Conservation (phyloP, 2,113 vertebrate genomes). For the Tamias sibiricus region DNA sequence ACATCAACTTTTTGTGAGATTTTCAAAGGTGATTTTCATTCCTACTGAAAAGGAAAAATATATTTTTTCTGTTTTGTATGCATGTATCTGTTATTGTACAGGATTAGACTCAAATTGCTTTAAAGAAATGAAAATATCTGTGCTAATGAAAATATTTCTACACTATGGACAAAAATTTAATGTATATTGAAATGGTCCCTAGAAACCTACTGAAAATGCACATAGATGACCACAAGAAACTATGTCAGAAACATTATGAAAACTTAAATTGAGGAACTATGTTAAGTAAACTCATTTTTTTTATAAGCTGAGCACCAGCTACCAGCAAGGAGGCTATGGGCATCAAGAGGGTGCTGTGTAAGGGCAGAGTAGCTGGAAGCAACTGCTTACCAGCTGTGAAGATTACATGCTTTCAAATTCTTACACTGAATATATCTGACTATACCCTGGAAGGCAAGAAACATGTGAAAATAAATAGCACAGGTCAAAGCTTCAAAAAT, state of each 20-base stretch:
- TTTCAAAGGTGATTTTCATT: not conserved
- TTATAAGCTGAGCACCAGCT: not conserved
- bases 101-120: not conserved
- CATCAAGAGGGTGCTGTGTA: not conserved
- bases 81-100: not conserved
- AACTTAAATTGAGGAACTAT: not conserved
- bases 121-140: not conserved
- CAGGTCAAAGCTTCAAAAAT: not conserved
- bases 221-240: not conserved
- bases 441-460: not conserved
- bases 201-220: not conserved
- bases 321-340: not conserved
- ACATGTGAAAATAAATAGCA: not conserved
- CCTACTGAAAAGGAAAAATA: not conserved
- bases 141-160: not conserved
- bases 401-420: not conserved
- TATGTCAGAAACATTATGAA: not conserved
- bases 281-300: not conserved
- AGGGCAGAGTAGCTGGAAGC: not conserved
- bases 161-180: not conserved
- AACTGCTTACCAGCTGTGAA: not conserved
- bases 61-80: not conserved
- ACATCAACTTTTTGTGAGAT: not conserved
- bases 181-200: not conserved
- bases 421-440: not conserved